Percentiles rank a stretch among this genome's conserved stretches.
Conservation (phyloP, 2,113 vertebrate genomes). For the Electrona antarctica region DNA sequence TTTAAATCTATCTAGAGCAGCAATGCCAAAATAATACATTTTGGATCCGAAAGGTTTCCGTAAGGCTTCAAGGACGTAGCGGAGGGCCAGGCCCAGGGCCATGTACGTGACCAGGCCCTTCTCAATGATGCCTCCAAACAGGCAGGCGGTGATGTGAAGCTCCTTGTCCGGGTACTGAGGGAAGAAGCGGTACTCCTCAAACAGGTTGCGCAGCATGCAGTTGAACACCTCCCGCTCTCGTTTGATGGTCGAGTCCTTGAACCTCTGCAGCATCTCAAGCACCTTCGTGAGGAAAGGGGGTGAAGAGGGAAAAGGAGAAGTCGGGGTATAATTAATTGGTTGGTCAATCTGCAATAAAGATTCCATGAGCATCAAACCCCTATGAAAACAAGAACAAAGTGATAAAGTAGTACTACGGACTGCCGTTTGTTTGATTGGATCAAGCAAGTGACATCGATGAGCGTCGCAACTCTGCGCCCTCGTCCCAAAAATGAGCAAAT, state of each 20-base stretch:
- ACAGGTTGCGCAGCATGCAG: conserved; percentile 98
- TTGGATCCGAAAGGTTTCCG: conserved; percentile 97
- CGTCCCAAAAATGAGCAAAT: no score
- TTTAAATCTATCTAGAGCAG: conserved; percentile 98
- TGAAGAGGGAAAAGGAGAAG: not conserved
- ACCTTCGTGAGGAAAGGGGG: conserved; percentile 78
- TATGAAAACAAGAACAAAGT: no score
- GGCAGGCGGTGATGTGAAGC: conserved; percentile 98
- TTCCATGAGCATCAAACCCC: no score
- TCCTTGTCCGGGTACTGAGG: conserved; percentile 99
- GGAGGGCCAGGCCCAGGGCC: conserved; percentile 93
- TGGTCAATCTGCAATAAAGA: no score
- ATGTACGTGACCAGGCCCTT: conserved; percentile 99
- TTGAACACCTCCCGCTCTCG: conserved; percentile 98
- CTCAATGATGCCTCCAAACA: conserved; percentile 98
- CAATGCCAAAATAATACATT: conserved; percentile 99
- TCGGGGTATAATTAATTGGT: no score
- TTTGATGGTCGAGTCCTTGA: conserved; percentile 98
- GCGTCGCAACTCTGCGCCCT: no score
- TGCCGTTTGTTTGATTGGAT: no score
- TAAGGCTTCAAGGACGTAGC: conserved; percentile 98
- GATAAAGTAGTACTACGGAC: no score
- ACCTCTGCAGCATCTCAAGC: conserved; percentile 98
- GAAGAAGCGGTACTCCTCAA: conserved; percentile 98
- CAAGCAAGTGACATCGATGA: no score